Percentiles rank a stretch among this genome's conserved stretches.
These are phyloP conservation scores for Steatocranus sp. DNA, from an alignment of 2,797 vertebrate species.

Conservation along the genomic window DNA sequence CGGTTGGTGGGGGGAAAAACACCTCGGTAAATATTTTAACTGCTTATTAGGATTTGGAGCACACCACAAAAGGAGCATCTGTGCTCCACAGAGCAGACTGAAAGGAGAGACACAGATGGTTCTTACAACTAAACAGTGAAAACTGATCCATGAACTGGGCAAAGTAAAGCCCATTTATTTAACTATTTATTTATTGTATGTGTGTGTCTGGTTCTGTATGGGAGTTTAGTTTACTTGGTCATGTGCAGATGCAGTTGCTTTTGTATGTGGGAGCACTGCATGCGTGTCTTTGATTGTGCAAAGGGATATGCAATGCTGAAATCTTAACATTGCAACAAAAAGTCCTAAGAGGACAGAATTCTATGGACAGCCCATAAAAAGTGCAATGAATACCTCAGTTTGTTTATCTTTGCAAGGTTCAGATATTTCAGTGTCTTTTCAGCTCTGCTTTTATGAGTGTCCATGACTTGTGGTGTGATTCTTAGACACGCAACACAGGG, in stretches of 20 bases:
- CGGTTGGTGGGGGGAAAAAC: constrained; percentile 49
- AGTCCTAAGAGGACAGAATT: constrained; percentile 74
- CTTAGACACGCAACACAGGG: constrained; percentile 69
- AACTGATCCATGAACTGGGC: constrained; percentile 72
- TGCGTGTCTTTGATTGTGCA: constrained; percentile 59
- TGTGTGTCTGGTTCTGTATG: constrained; percentile 9
- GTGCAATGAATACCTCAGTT: constrained; percentile 79
- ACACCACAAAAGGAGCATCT: constrained; percentile 96
- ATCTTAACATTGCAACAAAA: constrained; percentile 45
- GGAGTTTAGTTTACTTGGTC: background rate
- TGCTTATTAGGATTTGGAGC: constrained; percentile 96
- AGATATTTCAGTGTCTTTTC: constrained; percentile 79
- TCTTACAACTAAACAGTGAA: constrained; percentile 80
- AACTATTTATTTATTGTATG: constrained; percentile 71
- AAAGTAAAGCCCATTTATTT: constrained; percentile 73
- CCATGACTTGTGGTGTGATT: constrained; percentile 65
- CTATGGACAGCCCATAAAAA: constrained; percentile 76
- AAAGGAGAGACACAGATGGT: constrained; percentile 90
- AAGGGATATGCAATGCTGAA: constrained; percentile 65
- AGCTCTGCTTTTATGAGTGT: constrained; percentile 77
- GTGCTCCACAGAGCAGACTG: constrained; percentile 82
- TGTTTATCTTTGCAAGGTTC: constrained; percentile 81
- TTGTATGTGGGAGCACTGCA: constrained; percentile 27
- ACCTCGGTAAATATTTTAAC: constrained; percentile 99
- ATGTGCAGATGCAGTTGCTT: constrained; percentile 25